Conservation (phyloP, 2,113 vertebrate species). For the Parus major region DNA sequence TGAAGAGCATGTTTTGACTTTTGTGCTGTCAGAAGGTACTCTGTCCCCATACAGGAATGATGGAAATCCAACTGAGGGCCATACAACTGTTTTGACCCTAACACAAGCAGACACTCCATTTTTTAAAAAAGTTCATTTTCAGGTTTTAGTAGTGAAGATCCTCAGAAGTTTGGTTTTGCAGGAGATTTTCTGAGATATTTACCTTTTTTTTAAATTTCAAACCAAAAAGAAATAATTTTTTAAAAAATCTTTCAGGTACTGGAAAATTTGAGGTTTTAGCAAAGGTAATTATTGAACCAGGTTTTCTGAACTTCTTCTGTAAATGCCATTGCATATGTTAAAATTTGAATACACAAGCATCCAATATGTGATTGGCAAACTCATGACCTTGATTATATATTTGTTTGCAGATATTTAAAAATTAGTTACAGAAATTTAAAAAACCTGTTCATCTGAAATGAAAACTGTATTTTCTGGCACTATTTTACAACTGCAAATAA, state of each 20-base stretch:
- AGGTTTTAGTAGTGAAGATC: background rate
- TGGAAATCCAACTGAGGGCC: background rate
- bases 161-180: background rate
- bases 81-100: background rate
- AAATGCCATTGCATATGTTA: background rate
- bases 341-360: background rate
- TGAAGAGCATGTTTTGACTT: slow-evolving; percentile 17
- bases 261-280: background rate
- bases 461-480: background rate
- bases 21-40: background rate
- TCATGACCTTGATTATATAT: background rate
- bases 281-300: background rate
- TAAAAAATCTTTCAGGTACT: background rate
- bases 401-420: background rate
- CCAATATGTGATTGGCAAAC: background rate
- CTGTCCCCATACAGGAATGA: background rate
- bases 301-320: background rate
- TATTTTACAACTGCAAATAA: background rate
- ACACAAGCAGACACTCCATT: background rate
- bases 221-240: background rate
- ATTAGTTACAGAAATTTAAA: background rate
- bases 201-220: background rate
- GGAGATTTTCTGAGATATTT: background rate
- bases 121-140: background rate
- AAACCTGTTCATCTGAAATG: background rate